A percentile compares a stretch with the other conserved stretches of the same genome.
Conservation (phyloP, 2,797 vertebrate species). For the Spizella passerina region DNA sequence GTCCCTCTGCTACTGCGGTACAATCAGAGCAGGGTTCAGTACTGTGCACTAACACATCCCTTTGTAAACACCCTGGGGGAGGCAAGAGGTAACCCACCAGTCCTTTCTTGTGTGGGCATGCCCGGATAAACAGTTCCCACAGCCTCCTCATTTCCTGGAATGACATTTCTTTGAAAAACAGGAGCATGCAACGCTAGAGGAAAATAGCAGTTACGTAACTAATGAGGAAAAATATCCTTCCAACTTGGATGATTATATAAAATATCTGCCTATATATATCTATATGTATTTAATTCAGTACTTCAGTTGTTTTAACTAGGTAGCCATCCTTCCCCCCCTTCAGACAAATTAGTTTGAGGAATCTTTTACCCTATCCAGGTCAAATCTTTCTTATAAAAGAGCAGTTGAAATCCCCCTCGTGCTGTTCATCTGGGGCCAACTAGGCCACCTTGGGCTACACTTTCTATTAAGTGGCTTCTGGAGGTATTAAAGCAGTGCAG, state of each 20-base stretch:
- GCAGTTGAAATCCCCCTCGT: not conserved
- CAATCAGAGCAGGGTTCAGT: constrained; percentile 35
- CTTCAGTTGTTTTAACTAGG: not conserved
- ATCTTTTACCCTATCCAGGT: not conserved
- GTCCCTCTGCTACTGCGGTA: constrained; percentile 51
- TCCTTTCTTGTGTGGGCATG: not conserved
- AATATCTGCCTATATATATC: not conserved
- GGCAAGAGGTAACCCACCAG: not conserved
- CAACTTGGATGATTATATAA: not conserved
- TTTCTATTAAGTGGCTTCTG: not conserved
- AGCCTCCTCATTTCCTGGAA: not conserved
- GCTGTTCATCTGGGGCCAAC: not conserved
- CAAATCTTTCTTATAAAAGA: not conserved
- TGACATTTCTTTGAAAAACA: not conserved
- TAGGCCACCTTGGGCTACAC: not conserved
- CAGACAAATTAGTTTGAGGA: not conserved
- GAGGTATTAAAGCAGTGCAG: not conserved
- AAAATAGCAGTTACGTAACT: not conserved
- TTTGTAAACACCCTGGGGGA: not conserved
- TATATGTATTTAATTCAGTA: not conserved
- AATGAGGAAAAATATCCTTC: not conserved
- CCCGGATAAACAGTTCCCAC: not conserved
- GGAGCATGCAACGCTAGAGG: not conserved
- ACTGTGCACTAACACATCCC: fast-evolving
- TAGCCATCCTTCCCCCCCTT: not conserved